Base-by-base conservation (phyloP, 2,113 vertebrate genomes). In the Aspidoscelis tigris region DNA sequence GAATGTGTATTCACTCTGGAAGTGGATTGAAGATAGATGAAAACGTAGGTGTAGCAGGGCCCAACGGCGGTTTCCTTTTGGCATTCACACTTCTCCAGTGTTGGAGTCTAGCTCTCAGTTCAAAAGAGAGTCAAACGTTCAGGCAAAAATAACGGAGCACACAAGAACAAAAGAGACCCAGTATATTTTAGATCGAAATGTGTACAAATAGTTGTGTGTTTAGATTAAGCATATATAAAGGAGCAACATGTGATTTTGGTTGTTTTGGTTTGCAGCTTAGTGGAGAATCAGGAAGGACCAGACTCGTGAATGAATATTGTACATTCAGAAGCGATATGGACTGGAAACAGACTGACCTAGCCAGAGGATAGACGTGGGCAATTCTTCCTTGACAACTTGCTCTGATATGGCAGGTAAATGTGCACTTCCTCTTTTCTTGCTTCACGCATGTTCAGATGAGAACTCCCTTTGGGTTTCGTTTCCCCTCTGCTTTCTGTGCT, bases 371-470 rank as follows among this genome's bases (percentile, higher is more conserved):
- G 22, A 14, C 21, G 74, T 39, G 41, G 74, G 47, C 44, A 6
- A 22, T 61, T 86, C 72, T 11, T 64, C 44, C 16, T 2, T 65
- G 79, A 82, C 47, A 20, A 22, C 22, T 66, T 79, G 9, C 20
- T 73, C 26, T 68, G 76, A 74, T 21, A 87, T 87, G 85, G 76
- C 81, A 74, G 76, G 85, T 87, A 21, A 87, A 76, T 55, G n/a
- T 24, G 44, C 14, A 21, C 11, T 61, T 61, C 21, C 6, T 66
- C 3, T 58, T 10, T 44, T 26, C 39, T 55, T 11, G 2, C 24
- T 61, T 24, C 16, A 14, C 20, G 43, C 2, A 71, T 24, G 47
- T 53, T 2, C 7, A 22, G 3, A 10, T 0, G 11, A 20, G 8
- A n/a, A 2, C 61, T 78, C 55, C 43, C n/a, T 33, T n/a, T 9